phyloP scores from a whole-genome alignment of 2,113 vertebrate species.

The Camelus dromedarius region DNA sequence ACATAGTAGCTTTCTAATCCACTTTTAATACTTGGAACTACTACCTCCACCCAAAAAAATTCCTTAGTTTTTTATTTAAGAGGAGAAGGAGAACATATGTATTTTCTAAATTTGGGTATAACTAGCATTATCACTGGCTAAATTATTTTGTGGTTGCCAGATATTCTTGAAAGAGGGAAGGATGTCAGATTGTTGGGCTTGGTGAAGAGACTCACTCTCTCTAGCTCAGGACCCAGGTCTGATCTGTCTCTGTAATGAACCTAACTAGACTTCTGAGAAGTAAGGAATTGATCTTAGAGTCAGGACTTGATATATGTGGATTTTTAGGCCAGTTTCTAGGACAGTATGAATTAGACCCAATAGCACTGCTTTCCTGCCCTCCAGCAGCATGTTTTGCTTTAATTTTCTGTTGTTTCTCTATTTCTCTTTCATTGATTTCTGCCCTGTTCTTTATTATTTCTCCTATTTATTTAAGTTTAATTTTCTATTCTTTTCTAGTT shows the following conservation, averaged over 20 bases:
- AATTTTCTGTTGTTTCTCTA: background rate
- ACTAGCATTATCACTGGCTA: background rate
- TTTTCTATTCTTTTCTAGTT: slow-evolving; percentile 24
- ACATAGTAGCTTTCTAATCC: background rate
- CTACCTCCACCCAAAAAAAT: background rate
- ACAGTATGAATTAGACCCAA: background rate
- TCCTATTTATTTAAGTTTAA: slow-evolving; percentile 18
- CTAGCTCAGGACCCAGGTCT: background rate
- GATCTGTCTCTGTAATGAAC: background rate
- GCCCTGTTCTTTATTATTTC: background rate
- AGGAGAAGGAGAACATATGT: background rate
- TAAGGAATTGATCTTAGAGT: background rate
- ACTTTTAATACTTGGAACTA: slow-evolving; percentile 28
- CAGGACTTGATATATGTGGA: background rate
- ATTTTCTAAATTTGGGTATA: slow-evolving; percentile 1
- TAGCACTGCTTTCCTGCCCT: background rate
- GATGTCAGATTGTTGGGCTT: background rate
- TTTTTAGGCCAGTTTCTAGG: background rate
- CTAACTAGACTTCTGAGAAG: background rate
- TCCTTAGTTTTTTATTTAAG: background rate
- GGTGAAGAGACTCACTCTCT: background rate
- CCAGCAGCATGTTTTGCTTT: background rate
- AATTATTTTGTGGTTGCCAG: slow-evolving; percentile 27
- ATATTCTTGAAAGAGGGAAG: background rate
- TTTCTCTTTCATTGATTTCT: slow-evolving; percentile 3